phyloP scores from a whole-genome alignment of 92 coral and sea anemone species.

The Scolanthus callimorphus region DNA sequence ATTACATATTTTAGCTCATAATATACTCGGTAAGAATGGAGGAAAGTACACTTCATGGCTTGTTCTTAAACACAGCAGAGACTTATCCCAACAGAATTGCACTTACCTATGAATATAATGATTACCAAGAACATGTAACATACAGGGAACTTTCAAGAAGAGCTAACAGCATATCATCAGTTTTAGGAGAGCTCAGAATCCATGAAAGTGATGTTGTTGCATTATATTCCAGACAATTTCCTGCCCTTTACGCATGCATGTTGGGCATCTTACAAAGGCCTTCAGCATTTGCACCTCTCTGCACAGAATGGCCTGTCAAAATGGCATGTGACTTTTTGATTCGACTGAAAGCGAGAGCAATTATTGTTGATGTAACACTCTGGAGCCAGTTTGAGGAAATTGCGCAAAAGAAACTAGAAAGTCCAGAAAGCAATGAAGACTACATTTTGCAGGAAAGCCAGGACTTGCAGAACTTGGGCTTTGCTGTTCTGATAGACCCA shows the following conservation, averaged over 20 bases:
- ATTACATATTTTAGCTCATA: no score
- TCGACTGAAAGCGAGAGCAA: constrained; percentile 9
- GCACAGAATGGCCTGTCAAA: constrained; percentile 49
- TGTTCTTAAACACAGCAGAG: constrained; percentile 13
- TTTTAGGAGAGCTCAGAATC: constrained; percentile 21
- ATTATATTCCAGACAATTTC: constrained; percentile 51
- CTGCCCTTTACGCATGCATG: constrained; percentile 50
- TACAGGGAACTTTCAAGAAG: constrained; percentile 48
- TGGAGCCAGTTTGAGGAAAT: constrained; percentile 20
- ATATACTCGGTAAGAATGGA: neutral
- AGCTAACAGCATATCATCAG: constrained; percentile 41
- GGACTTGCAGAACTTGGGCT: no score
- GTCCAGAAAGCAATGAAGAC: constrained; percentile 12
- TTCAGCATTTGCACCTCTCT: constrained; percentile 82
- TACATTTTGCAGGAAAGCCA: no score
- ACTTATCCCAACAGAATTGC: constrained; percentile 48
- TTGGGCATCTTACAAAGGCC: constrained; percentile 62
- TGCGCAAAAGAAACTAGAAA: neutral
- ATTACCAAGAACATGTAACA: constrained; percentile 30
- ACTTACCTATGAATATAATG: constrained; percentile 48
- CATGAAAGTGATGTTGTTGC: constrained; percentile 43
- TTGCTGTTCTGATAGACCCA: neutral
- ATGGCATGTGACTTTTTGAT: constrained; percentile 42
- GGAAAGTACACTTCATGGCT: neutral
- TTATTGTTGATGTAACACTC: constrained; percentile 42